Conservation (phyloP, 2,797 vertebrate species). For the Cottoperca gobio region DNA sequence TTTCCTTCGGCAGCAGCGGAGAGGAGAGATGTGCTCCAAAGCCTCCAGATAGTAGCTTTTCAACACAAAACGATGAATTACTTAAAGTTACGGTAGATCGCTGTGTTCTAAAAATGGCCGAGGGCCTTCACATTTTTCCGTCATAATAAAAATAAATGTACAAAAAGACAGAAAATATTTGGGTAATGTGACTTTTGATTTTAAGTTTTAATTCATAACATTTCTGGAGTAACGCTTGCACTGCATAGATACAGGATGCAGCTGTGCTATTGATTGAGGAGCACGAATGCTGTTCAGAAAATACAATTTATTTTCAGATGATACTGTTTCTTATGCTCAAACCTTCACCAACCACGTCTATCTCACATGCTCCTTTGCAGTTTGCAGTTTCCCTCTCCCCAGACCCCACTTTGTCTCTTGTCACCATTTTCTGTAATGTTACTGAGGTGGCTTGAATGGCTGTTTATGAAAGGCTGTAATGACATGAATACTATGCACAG, state of each 20-base stretch:
- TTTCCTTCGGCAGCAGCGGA: too few relatives aligned
- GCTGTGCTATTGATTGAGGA: constrained; percentile 6
- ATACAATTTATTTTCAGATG: constrained; percentile 9
- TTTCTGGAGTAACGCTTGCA: neutral
- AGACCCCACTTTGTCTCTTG: neutral
- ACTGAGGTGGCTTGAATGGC: neutral
- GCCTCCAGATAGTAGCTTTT: too few relatives aligned
- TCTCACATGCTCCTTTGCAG: constrained; percentile 7
- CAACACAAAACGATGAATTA: too few relatives aligned
- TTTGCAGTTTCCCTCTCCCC: neutral
- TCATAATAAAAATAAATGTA: too few relatives aligned
- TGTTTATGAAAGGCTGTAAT: constrained; percentile 14
- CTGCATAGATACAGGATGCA: constrained; percentile 10
- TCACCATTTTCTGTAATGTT: constrained; percentile 5
- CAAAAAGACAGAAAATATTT: too few relatives aligned
- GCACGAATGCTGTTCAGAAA: constrained; percentile 1
- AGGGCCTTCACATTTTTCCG: too few relatives aligned
- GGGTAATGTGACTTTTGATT: too few relatives aligned
- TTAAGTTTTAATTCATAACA: neutral
- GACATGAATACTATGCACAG: neutral
- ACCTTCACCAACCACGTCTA: neutral
- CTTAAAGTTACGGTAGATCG: too few relatives aligned
- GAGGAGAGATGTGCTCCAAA: too few relatives aligned
- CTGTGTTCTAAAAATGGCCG: too few relatives aligned
- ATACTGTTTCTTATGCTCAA: neutral